Base-by-base conservation (phyloP, 2,888 invertebrate species). In the Pteria penguin region DNA sequence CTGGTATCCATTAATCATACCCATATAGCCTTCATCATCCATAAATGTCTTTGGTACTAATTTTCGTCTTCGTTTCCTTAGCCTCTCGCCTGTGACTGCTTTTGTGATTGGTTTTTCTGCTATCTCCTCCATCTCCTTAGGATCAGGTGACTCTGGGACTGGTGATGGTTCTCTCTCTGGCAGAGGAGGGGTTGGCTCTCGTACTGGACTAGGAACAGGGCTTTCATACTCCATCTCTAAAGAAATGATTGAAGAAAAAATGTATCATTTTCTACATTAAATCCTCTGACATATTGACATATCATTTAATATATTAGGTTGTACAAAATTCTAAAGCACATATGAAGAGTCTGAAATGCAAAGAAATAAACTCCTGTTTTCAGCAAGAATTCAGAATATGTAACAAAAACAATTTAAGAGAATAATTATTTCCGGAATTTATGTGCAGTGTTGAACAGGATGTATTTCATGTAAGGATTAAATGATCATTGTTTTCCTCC, bases 21-120 rank as follows among this genome's bases (percentile, higher is more conserved):
- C 91, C 82, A 91, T 84, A 83, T 86, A 92, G 14, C 92, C 91
- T 45, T 91, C 90, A 22, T 90, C 88, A 77, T 91, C 91, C 76
- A 90, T 87, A 57, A 88, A 92, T 1, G 91, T 92, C 72, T 92
- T 92, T 8, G 91, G 89, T 24, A 89, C 88, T 2, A 80, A 78
- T 72, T 87, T 89, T 62, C 83, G 76, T n/a, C 76, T 79, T 33
- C 86, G 75, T 60, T 80, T 82, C 55, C 89, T 75, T 31, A 75
- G 79, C 36, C 76, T 76, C 54, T 76, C 77, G 8, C 55, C 61
- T 26, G 31, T 32, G 18, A 52, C 29, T 27, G 29, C 36, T 5
- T 24, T n/a, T 0, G 61, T 24, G n/a, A 2, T 8, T 26, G 66
- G 61, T 24, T 60, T 36, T 22, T 66, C 22, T 4, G 60, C 27